Evolutionary conservation across 2,113 vertebrate species (phyloP).

Genomic region (Bostrychus sinensis): DNA sequence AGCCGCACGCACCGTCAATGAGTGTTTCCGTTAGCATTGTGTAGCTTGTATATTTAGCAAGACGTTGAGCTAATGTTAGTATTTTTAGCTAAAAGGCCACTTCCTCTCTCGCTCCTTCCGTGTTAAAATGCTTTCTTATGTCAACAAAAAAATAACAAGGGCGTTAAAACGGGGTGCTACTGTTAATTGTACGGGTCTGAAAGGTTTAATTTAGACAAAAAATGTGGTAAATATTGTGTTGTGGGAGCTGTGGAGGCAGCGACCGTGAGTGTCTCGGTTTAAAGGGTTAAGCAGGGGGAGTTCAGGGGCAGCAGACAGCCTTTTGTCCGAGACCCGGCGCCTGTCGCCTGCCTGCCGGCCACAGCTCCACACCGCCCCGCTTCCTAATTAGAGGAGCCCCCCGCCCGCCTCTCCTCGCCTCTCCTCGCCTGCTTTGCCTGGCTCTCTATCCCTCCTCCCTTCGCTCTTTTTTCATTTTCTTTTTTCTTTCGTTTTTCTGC

Average conservation of each 20-base stretch:
- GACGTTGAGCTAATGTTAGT: slow-evolving; percentile 55
- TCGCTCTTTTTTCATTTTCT: slow-evolving; percentile 67
- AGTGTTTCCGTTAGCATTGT: slow-evolving; percentile 68
- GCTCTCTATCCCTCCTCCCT: slow-evolving; percentile 13
- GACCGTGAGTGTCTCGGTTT: slow-evolving; percentile 55
- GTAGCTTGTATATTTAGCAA: slow-evolving; percentile 62
- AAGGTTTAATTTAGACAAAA: background rate
- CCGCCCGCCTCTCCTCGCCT: background rate
- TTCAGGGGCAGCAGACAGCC: slow-evolving; percentile 81
- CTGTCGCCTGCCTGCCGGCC: slow-evolving; percentile 84
- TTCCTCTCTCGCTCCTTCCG: slow-evolving; percentile 42
- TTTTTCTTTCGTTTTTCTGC: slow-evolving; percentile 69
- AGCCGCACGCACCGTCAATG: slow-evolving; percentile 40
- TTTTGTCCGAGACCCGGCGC: slow-evolving; percentile 82
- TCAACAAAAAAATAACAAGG: background rate
- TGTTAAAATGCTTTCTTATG: background rate
- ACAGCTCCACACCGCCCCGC: slow-evolving; percentile 75
- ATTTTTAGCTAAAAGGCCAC: slow-evolving; percentile 62
- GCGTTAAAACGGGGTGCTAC: too few species aligned
- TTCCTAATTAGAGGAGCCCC: slow-evolving; percentile 80
- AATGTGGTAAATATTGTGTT: background rate
- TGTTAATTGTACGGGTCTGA: background rate
- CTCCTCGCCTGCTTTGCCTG: background rate
- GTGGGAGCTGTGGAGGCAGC: slow-evolving; percentile 24
- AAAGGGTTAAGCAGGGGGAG: slow-evolving; percentile 78